Conservation (phyloP, 2,888 invertebrate species). For the Nysson spinosus region DNA sequence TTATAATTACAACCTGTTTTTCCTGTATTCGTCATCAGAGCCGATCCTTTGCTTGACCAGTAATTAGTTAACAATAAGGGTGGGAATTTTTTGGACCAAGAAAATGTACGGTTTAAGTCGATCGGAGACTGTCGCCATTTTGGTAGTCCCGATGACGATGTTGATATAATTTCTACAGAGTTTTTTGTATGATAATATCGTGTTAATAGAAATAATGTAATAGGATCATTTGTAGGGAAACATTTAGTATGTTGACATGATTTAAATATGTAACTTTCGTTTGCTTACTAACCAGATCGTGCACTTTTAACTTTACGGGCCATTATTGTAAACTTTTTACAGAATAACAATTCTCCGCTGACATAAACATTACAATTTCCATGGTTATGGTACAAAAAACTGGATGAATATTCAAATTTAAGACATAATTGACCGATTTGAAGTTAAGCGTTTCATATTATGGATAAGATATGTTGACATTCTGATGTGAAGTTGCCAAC, state of each 20-base stretch:
- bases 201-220: background rate
- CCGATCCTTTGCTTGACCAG: slow-evolving; percentile 49
- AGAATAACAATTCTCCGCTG: too few relatives aligned
- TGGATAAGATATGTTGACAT: too few relatives aligned
- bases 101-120: slow-evolving; percentile 50
- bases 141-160: slow-evolving; percentile 65
- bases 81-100: slow-evolving; percentile 54
- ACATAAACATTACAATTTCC: too few relatives aligned
- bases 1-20: slow-evolving; percentile 55
- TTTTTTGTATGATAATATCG: background rate
- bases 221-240: too few relatives aligned
- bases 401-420: too few relatives aligned
- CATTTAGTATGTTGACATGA: background rate
- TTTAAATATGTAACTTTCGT: background rate
- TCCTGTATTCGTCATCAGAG: slow-evolving; percentile 64
- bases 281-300: too few relatives aligned
- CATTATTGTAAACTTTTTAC: too few relatives aligned
- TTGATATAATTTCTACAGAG: slow-evolving; percentile 26
- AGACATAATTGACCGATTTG: too few relatives aligned
- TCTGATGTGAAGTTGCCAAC: too few relatives aligned
- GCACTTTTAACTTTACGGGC: too few relatives aligned
- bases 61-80: slow-evolving; percentile 60
- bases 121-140: slow-evolving; percentile 70
- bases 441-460: too few relatives aligned
- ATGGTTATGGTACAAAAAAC: too few relatives aligned